Evolutionary conservation across 2,888 invertebrate genomes (phyloP), one percentile per base, ranked within the genome.

Genomic region (Ennomos erosarius): DNA sequence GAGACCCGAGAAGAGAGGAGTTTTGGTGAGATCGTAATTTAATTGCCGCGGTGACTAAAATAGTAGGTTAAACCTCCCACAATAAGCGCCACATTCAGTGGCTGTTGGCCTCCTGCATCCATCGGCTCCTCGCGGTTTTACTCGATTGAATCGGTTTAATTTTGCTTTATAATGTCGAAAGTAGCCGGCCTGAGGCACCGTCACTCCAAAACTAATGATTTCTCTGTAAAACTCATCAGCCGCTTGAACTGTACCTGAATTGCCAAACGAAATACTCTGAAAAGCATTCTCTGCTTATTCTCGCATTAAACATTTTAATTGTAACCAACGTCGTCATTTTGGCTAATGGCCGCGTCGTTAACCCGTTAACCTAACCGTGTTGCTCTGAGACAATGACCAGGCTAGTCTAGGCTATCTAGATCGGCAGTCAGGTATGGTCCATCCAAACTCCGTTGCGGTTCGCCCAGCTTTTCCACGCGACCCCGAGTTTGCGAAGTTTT

Each of bases 301-400:
- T 35, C 35, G 1, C 53, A 53, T 49, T 53, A 48, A 58, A 52
- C 47, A 53, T 45, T 54, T 45, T 50, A 54, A 54, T 54, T 54
- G 58, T n/a, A 39, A 45, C 35, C 55, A 38, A 35, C 6, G 55
- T 35, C 38, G 43, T 12, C 35, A 9, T 36, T 45, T 45, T 54
- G 39, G 39, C 39, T 38, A 43, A 53, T 44, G 45, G 12, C 48
- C 35, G 16, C 46, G 38, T 50, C 43, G 59, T 59, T 59, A 55
- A 42, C 50, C 47, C 38, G 40, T 42, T 55, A 50, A 38, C 54
- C 46, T 46, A 45, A 10, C 42, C 34, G 11, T 34, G 37, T 35
- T n/a, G 10, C 10, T 16, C 34, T 10, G 38, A 55, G 46, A 55
- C 54, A 59, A 59, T 55, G 34, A 36, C 48, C 39, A 11, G 34